Base-by-base conservation (phyloP, 2,113 vertebrate genomes). In the Perognathus longimembris region DNA sequence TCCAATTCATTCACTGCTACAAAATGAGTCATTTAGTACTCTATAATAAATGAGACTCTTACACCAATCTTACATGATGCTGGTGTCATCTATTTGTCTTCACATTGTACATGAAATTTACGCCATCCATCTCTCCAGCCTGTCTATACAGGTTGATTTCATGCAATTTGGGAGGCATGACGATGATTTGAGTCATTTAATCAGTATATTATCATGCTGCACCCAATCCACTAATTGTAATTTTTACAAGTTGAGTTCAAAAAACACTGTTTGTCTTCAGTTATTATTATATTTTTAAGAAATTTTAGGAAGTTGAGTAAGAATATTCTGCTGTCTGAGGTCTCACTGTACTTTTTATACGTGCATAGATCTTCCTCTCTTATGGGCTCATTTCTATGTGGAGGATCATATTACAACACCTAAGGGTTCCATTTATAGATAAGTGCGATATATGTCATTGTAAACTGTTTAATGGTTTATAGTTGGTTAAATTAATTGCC, bases 251-350 rank as follows among this genome's bases (percentile, higher is more conserved):
- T 77, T 0, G 74, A 76, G 50, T 77, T 74, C 45, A 78, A 26
- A 83, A 64, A 63, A 82, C 61, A 75, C 18, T n/a, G 67, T 81
- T 83, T 82, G 14, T 78, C 45, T 83, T 69, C 61, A 91, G 66
- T 78, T 88, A 64, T 42, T 36, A 78, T 50, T 88, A 4, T 3
- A 15, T 30, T 89, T 21, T 42, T 74, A 1, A 69, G 50, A 15
- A 54, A 54, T 54, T 54, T 17, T 17, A 63, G 36, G 32, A 82
- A 34, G 11, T 15, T 73, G 21, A 85, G 22, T 67, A 91, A 38
- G 9, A 11, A 73, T 71, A 15, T 69, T 69, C 30, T 45, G 34
- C 0, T 38, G 69, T 21, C 71, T 30, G 42, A n/a, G 66, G 7
- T 69, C 24, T 64, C 32, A 75, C 15, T 76, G 40, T 50, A 80